Conservation (phyloP, 2,888 invertebrate genomes). For the Brachyopa scutellaris region DNA sequence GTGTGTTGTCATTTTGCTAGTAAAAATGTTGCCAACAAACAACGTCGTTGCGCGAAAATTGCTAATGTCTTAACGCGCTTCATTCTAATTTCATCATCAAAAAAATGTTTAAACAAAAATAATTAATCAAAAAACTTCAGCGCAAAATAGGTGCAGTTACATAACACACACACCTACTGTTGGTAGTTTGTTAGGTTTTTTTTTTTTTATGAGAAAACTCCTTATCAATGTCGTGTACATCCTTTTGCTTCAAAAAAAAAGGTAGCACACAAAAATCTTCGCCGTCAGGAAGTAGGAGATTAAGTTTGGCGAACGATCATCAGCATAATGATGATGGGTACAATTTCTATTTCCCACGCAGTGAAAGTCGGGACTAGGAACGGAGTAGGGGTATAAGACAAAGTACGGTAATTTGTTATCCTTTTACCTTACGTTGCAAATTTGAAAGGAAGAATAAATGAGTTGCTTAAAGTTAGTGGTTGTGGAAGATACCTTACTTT, state of each 20-base stretch:
- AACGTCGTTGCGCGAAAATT: not conserved
- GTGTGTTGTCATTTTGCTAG: not conserved
- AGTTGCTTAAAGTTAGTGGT: not conserved
- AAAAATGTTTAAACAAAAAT: conserved; percentile 32
- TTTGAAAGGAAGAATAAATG: not conserved
- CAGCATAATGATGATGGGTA: conserved; percentile 27
- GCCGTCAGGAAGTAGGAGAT: conserved; percentile 8
- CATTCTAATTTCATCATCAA: conserved; percentile 36
- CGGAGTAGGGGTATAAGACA: not conserved
- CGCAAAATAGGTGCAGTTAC: not conserved
- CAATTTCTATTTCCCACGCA: not conserved
- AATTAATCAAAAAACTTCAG: conserved; percentile 55
- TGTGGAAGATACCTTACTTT: too few relatives aligned
- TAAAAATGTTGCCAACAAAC: too few relatives aligned
- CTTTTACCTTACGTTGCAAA: not conserved
- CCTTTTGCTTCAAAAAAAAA: not conserved
- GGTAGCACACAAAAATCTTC: not conserved
- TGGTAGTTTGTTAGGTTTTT: not conserved
- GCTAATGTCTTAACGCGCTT: not conserved
- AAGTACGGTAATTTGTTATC: conserved; percentile 33
- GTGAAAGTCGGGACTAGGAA: too few relatives aligned
- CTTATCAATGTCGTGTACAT: conserved; percentile 19
- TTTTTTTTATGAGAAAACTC: not conserved
- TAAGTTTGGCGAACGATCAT: conserved; percentile 12
- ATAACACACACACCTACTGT: not conserved